Evolutionary conservation across 2,888 invertebrate species (phyloP).

Genomic region (Aphodius granarius): DNA sequence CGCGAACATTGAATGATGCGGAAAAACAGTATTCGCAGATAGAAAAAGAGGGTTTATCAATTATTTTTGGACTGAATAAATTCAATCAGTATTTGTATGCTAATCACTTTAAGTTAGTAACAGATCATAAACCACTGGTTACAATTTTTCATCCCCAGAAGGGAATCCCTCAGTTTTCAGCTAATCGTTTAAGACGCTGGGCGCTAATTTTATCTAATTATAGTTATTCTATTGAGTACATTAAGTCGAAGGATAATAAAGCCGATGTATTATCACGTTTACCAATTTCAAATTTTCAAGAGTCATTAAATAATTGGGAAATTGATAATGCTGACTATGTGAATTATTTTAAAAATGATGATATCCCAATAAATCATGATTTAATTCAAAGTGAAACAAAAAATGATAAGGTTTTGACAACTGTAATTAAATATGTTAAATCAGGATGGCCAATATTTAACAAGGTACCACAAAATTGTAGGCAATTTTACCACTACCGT

Average conservation of each 20-base stretch:
- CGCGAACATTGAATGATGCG: too few species aligned
- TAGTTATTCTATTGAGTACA: slow-evolving; percentile 28
- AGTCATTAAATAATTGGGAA: neutral
- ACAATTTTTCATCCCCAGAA: slow-evolving; percentile 33
- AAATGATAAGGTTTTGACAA: slow-evolving; percentile 8
- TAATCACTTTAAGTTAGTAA: slow-evolving; percentile 30
- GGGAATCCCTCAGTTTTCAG: slow-evolving; percentile 33
- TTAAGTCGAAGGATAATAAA: slow-evolving; percentile 9
- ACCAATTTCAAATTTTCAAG: neutral
- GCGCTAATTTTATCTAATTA: slow-evolving; percentile 33
- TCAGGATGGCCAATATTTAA: neutral
- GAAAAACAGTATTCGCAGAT: slow-evolving; percentile 8
- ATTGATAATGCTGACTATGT: neutral
- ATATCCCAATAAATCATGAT: neutral
- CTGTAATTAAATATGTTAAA: neutral
- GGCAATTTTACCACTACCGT: slow-evolving; percentile 12
- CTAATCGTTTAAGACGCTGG: slow-evolving; percentile 34
- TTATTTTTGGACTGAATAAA: slow-evolving; percentile 5
- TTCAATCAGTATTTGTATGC: slow-evolving; percentile 38
- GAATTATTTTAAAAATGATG: neutral
- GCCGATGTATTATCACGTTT: neutral
- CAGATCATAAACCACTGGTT: slow-evolving; percentile 31
- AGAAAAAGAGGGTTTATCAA: slow-evolving; percentile 13
- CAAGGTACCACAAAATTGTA: neutral
- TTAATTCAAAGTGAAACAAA: slow-evolving; percentile 3